phyloP scores from a whole-genome alignment of 2,888 invertebrate genomes.

The Epirrhoe alternata region DNA sequence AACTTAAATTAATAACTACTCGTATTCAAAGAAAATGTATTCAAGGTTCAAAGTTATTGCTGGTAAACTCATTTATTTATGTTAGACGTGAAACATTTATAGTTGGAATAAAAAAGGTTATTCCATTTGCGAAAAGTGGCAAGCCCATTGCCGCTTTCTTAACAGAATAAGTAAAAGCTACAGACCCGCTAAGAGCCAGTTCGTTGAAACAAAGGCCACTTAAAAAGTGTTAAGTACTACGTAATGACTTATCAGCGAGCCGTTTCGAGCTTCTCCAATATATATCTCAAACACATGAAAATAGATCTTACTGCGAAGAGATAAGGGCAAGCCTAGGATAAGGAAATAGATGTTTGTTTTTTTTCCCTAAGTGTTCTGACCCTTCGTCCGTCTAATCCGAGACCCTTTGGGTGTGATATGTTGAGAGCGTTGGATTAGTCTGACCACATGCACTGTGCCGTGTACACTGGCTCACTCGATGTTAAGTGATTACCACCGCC shows the following conservation, averaged over 20 bases:
- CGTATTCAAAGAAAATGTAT: too few species aligned
- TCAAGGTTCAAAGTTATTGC: too few species aligned
- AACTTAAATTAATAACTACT: too few species aligned
- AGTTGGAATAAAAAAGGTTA: too few species aligned
- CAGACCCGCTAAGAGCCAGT: background rate
- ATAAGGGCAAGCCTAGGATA: background rate
- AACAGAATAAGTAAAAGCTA: background rate
- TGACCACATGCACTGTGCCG: background rate
- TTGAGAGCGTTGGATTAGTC: background rate
- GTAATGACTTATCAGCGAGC: constrained; percentile 8
- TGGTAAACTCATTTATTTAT: too few species aligned
- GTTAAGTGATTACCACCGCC: too few species aligned
- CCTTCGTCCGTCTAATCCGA: background rate
- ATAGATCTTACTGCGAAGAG: background rate
- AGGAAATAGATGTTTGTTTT: background rate
- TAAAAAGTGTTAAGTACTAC: constrained; percentile 15
- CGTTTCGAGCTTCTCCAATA: background rate
- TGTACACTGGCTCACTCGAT: too few species aligned
- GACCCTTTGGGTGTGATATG: background rate
- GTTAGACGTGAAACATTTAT: too few species aligned
- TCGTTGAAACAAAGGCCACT: constrained; percentile 1
- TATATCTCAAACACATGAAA: background rate
- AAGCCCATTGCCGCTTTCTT: too few species aligned
- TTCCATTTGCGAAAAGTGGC: too few species aligned
- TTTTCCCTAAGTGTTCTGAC: background rate